Percentiles rank a stretch among this genome's conserved stretches.
These are phyloP conservation scores for Corapipo altera DNA, from an alignment of 2,113 vertebrate species.

Conservation along the genomic window DNA sequence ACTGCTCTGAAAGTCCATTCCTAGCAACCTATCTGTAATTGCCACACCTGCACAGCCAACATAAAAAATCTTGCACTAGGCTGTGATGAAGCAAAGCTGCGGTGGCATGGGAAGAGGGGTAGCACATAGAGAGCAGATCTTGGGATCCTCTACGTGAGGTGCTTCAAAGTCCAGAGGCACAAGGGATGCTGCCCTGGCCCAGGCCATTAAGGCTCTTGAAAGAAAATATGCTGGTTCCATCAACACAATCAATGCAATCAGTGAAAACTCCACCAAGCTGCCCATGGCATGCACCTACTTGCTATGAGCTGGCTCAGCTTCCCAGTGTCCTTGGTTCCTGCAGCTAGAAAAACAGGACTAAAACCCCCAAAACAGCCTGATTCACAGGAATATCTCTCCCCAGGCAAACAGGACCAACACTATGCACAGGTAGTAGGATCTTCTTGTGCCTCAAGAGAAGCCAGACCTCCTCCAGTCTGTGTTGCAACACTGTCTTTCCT, in stretches of 20 bases:
- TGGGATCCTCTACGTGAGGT: not conserved
- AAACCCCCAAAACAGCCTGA: not conserved
- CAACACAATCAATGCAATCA: fast-evolving
- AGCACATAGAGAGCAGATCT: not conserved
- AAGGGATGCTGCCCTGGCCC: not conserved
- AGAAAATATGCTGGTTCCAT: not conserved
- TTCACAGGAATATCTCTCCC: not conserved
- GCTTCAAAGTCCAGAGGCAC: not conserved
- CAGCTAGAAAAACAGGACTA: not conserved
- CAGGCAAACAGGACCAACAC: not conserved
- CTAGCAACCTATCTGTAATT: not conserved
- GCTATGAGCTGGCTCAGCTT: not conserved
- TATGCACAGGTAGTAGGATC: not conserved
- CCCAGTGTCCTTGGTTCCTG: not conserved
- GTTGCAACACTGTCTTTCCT: not conserved
- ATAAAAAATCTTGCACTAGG: not conserved
- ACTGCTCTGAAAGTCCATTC: not conserved
- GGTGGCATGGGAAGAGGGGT: not conserved
- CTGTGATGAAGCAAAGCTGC: not conserved
- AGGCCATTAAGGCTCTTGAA: not conserved
- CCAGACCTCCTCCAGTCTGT: not conserved
- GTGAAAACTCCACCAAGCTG: not conserved
- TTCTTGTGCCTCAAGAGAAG: not conserved
- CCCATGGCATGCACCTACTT: too few species aligned
- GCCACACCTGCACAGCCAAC: not conserved